A percentile compares a stretch with the other conserved stretches of the same genome.
phyloP scores from a whole-genome alignment of 2,888 invertebrate genomes.

The Clusia tigrina region DNA sequence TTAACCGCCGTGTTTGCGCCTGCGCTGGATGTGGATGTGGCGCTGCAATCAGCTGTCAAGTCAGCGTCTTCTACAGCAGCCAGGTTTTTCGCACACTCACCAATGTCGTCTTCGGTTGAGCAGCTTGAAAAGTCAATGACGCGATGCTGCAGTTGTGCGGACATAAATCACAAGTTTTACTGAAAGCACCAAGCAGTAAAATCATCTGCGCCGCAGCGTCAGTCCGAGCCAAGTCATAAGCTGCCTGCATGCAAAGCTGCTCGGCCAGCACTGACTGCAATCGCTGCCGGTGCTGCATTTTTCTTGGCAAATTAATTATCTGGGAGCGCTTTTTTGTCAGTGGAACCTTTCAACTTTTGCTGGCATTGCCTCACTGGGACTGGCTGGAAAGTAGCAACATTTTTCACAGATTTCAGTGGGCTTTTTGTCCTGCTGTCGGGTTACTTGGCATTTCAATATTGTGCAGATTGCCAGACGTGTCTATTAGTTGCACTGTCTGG shows the following conservation, averaged over 20 bases:
- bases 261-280: background rate
- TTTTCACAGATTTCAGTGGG: too few relatives aligned
- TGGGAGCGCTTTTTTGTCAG: background rate
- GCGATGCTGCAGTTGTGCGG: background rate
- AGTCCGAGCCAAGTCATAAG: too few relatives aligned
- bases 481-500: too few relatives aligned
- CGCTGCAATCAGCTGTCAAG: slow-evolving; percentile 6
- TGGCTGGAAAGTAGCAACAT: too few relatives aligned
- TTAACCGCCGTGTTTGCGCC: background rate
- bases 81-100: background rate
- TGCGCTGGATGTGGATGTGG: too few relatives aligned
- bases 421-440: too few relatives aligned
- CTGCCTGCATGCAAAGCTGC: background rate
- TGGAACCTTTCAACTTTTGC: slow-evolving; percentile 1
- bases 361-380: too few relatives aligned
- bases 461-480: too few relatives aligned
- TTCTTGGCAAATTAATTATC: slow-evolving; percentile 3
- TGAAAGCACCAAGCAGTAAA: background rate
- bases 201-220: too few relatives aligned
- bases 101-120: background rate
- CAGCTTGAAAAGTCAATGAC: slow-evolving; percentile 3
- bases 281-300: background rate
- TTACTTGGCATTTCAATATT: too few relatives aligned
- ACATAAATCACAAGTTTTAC: slow-evolving; percentile 2
- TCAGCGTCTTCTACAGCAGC: background rate